Conservation (phyloP, 2,113 vertebrate genomes). For the Sander lucioperca region DNA sequence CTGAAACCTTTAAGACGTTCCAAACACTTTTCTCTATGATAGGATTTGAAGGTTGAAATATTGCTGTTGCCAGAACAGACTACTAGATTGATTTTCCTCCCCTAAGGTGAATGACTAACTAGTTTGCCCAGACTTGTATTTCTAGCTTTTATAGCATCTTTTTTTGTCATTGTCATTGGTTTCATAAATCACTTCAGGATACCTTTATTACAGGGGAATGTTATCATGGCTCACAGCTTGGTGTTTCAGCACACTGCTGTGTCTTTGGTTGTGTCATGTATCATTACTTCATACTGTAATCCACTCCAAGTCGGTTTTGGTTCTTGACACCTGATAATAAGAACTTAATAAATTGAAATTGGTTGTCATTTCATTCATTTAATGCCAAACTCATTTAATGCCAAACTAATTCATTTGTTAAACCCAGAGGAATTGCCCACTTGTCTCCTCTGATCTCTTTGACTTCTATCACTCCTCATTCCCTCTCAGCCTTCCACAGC, state of each 20-base stretch:
- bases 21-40: constrained; percentile 7
- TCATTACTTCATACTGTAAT: not conserved
- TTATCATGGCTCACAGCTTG: not conserved
- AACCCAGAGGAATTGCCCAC: not conserved
- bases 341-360: not conserved
- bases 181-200: constrained; percentile 17
- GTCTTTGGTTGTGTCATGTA: not conserved
- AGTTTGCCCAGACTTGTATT: constrained; percentile 28
- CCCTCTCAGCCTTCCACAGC: not conserved
- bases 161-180: constrained; percentile 14
- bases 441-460: not conserved
- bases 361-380: not conserved
- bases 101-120: not conserved
- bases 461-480: constrained; percentile 2
- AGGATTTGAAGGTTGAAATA: not conserved
- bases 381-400: not conserved
- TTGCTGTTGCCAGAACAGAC: not conserved
- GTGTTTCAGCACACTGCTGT: not conserved
- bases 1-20: constrained; percentile 18
- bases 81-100: constrained; percentile 19
- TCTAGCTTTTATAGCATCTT: not conserved
- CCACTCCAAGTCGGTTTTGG: not conserved
- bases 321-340: not conserved
- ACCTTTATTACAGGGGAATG: constrained; percentile 2
- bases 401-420: not conserved